Percentiles rank a stretch among this genome's conserved stretches.
phyloP scores from a whole-genome alignment of 2,888 invertebrate genomes.

The Urechis unicinctus region DNA sequence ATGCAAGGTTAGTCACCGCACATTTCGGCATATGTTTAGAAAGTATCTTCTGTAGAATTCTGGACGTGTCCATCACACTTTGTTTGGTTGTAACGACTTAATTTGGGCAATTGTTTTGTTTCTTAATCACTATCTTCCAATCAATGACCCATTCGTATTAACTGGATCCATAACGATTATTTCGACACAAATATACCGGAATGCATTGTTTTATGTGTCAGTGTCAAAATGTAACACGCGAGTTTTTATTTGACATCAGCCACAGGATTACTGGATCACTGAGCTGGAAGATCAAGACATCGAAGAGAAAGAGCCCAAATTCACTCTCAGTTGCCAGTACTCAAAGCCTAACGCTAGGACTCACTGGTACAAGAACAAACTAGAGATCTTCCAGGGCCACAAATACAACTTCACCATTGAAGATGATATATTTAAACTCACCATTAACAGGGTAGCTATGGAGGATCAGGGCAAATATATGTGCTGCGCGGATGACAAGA shows the following conservation, averaged over 20 bases:
- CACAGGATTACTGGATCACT: conserved; percentile 66
- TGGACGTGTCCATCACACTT: no score
- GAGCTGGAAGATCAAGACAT: conserved; percentile 89
- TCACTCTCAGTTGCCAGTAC: conserved; percentile 87
- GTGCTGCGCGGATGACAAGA: conserved; percentile 84
- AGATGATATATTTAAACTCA: conserved; percentile 76
- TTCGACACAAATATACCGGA: no score
- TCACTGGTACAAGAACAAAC: conserved; percentile 54
- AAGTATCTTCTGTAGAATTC: no score
- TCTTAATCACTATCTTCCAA: no score
- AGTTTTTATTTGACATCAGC: no score
- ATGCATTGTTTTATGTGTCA: no score
- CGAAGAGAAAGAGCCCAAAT: conserved; percentile 95
- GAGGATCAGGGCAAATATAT: conserved; percentile 97
- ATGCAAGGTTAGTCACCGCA: conserved; percentile 6
- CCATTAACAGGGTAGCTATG: conserved; percentile 83
- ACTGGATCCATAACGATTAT: no score
- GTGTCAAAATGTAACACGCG: no score
- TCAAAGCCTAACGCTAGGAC: conserved; percentile 76
- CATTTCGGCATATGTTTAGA: no score
- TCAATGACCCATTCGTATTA: no score
- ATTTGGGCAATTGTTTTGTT: no score
- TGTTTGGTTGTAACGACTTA: no score
- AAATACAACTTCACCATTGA: conserved; percentile 87
- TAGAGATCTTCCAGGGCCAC: conserved; percentile 92